Percentiles rank a stretch among this genome's conserved stretches.
These are phyloP conservation scores for Pluvianellus socialis DNA, from an alignment of 2,113 vertebrate genomes.

Conservation along the genomic window DNA sequence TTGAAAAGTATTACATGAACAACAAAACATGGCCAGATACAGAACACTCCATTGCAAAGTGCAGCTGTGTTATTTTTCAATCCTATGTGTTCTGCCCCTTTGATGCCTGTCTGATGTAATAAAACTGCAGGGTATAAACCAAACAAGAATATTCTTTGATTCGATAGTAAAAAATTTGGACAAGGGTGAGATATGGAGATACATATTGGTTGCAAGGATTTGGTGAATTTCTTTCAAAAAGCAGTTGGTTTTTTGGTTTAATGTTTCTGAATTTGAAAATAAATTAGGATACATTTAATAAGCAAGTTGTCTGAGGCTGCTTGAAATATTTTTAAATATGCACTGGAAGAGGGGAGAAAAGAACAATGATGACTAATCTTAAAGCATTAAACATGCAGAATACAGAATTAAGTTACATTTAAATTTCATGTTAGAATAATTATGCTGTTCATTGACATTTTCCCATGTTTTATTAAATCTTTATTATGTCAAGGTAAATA, in stretches of 20 bases:
- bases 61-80: constrained; percentile 78
- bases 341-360: constrained; percentile 57
- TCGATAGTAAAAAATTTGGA: constrained; percentile 69
- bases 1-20: constrained; percentile 85
- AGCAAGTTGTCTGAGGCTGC: constrained; percentile 35
- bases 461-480: constrained; percentile 80
- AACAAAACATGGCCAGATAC: constrained; percentile 74
- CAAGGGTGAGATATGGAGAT: constrained; percentile 17
- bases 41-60: constrained; percentile 69
- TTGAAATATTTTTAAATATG: constrained; percentile 70
- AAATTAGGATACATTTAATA: constrained; percentile 69
- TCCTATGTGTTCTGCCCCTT: constrained; percentile 74
- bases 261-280: constrained; percentile 58
- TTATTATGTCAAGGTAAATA: constrained; percentile 83
- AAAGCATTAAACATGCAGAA: constrained; percentile 75
- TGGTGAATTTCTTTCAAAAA: not conserved
- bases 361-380: constrained; percentile 77
- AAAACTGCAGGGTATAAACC: constrained; percentile 71
- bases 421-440: constrained; percentile 82
- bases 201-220: not conserved
- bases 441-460: constrained; percentile 76
- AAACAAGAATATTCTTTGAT: constrained; percentile 73
- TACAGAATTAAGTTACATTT: constrained; percentile 77
- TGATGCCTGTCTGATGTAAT: constrained; percentile 80
- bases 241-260: not conserved